These are phyloP conservation scores for Xerus rutilus DNA, from an alignment of 2,797 vertebrate genomes.

Conservation along the genomic window DNA sequence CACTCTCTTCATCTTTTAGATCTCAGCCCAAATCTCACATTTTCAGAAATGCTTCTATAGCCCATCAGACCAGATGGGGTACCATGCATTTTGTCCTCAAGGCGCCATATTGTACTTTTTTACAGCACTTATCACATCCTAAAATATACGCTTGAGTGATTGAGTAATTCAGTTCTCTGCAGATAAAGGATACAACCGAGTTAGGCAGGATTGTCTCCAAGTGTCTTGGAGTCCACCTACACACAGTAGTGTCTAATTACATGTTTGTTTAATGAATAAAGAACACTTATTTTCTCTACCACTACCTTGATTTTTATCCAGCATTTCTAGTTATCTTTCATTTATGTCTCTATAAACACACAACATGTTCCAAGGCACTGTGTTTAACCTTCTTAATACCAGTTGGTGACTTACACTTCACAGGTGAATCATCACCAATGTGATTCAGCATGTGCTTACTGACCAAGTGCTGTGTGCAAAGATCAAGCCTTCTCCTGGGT, in stretches of 20 bases:
- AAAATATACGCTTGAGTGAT: not conserved
- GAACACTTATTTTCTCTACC: conserved; percentile 2
- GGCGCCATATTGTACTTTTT: not conserved
- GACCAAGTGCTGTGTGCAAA: not conserved
- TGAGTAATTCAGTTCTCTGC: not conserved
- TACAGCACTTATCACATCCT: not conserved
- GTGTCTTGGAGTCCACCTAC: not conserved
- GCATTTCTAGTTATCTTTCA: not conserved
- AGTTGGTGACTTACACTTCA: not conserved
- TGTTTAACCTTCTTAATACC: not conserved
- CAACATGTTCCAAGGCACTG: not conserved
- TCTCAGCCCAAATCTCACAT: not conserved
- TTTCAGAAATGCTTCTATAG: not conserved
- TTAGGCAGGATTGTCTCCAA: not conserved
- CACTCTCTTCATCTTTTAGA: not conserved
- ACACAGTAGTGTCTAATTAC: conserved; percentile 30
- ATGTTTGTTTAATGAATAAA: conserved; percentile 31
- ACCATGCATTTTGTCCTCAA: not conserved
- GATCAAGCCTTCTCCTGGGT: not conserved
- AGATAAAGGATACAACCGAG: not conserved
- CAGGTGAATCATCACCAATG: not conserved
- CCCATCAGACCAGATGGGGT: not conserved
- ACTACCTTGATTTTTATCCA: not conserved
- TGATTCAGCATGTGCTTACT: not conserved
- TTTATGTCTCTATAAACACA: not conserved